These are phyloP conservation scores for Betta splendens DNA, from an alignment of 2,797 vertebrate species.

Conservation along the genomic window DNA sequence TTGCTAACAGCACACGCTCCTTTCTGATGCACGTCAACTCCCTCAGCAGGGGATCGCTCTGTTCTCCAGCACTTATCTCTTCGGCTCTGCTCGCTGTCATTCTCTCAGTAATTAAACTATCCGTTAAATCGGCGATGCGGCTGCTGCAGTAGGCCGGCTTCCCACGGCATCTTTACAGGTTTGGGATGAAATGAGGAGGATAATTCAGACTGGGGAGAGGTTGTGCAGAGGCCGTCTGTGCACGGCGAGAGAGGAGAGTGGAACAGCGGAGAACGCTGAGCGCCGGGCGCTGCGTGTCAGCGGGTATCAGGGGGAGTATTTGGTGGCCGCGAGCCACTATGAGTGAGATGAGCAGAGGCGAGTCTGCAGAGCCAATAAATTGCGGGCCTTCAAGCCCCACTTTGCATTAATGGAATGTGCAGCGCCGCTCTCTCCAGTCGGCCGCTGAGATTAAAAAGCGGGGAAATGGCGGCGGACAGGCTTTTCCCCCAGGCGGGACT, in stretches of 20 bases:
- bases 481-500: conserved; percentile 55
- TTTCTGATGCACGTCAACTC: conserved; percentile 24
- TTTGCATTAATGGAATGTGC: conserved; percentile 85
- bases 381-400: conserved; percentile 79
- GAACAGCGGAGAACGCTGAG: conserved; percentile 64
- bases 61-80: conserved; percentile 42
- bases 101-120: conserved; percentile 75
- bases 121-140: conserved; percentile 62
- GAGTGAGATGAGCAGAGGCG: conserved; percentile 79
- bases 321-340: conserved; percentile 76
- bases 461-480: conserved; percentile 78
- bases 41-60: conserved; percentile 29
- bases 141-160: conserved; percentile 25
- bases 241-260: conserved; percentile 19
- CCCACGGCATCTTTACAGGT: conserved; percentile 14
- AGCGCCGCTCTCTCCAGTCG: conserved; percentile 69
- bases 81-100: conserved; percentile 44
- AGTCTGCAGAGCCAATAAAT: conserved; percentile 84
- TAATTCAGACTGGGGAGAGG: conserved; percentile 17
- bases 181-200: conserved; percentile 29
- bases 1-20: background rate
- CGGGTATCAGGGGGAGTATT: conserved; percentile 77
- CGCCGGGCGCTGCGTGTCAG: conserved; percentile 60
- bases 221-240: conserved; percentile 29
- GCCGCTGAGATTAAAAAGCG: conserved; percentile 78